phyloP scores from a whole-genome alignment of 2,888 invertebrate species.

The Psylliodes chrysocephalus region DNA sequence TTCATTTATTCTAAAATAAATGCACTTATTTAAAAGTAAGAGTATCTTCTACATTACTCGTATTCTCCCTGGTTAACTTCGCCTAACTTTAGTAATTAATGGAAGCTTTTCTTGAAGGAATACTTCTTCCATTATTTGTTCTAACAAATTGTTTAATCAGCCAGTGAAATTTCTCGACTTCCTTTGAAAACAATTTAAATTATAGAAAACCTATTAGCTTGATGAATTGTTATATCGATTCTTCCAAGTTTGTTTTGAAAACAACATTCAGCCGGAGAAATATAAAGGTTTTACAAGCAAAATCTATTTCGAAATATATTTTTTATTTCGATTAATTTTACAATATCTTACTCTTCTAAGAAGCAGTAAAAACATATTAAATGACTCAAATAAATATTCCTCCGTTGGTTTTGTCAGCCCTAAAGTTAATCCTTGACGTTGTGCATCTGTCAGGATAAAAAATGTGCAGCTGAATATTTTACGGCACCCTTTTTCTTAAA shows the following conservation, averaged over 20 bases:
- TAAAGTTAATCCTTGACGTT: constrained; percentile 8
- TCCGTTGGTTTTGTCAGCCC: background rate
- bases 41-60: background rate
- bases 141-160: constrained; percentile 52
- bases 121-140: constrained; percentile 51
- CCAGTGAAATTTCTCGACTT: constrained; percentile 42
- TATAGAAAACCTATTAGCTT: constrained; percentile 29
- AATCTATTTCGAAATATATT: too few species aligned
- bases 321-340: too few species aligned
- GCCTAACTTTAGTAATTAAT: constrained; percentile 53
- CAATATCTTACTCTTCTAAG: too few species aligned
- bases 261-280: background rate
- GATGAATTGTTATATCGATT: constrained; percentile 29
- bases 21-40: constrained; percentile 10
- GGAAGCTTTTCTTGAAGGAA: constrained; percentile 48
- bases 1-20: too few species aligned
- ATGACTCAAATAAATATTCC: background rate
- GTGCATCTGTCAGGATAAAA: constrained; percentile 17
- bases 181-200: constrained; percentile 42
- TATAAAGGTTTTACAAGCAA: too few species aligned
- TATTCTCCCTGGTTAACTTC: constrained; percentile 38
- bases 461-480: constrained; percentile 7
- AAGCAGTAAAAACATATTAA: too few species aligned
- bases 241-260: constrained; percentile 5
- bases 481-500: constrained; percentile 20